Conservation (phyloP, 37 sponge, comb jelly and placozoan genomes). For the Oscarella lobularis region DNA sequence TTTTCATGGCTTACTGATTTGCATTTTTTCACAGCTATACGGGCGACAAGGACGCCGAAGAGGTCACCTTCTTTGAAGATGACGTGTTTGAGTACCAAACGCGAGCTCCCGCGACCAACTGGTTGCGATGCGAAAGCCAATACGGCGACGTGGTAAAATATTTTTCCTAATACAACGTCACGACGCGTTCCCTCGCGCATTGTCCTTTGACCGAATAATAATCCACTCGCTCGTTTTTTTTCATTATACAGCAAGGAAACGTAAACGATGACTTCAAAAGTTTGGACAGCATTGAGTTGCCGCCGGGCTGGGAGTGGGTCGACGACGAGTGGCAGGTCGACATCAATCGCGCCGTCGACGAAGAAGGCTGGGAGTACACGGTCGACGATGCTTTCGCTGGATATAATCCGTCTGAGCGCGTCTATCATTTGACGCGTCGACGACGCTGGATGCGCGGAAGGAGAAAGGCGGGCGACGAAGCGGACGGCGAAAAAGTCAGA, state of each 20-base stretch:
- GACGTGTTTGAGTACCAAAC: slow-evolving; percentile 78
- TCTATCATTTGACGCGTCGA: slow-evolving; percentile 54
- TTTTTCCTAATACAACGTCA: too few species aligned
- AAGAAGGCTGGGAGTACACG: slow-evolving; percentile 86
- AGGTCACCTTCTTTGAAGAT: slow-evolving; percentile 40
- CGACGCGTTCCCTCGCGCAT: too few species aligned
- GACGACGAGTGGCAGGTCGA: slow-evolving; percentile 68
- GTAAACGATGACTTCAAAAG: background rate
- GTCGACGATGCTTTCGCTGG: slow-evolving; percentile 48
- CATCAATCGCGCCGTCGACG: slow-evolving; percentile 82
- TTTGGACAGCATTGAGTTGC: slow-evolving; percentile 50
- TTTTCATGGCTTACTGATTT: too few species aligned
- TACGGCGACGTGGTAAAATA: slow-evolving; percentile 75
- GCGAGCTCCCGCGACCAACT: slow-evolving; percentile 56
- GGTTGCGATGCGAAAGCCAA: slow-evolving; percentile 29
- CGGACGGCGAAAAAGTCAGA: too few species aligned
- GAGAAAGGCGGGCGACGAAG: slow-evolving; percentile 25
- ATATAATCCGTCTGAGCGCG: slow-evolving; percentile 66
- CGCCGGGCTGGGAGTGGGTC: slow-evolving; percentile 84
- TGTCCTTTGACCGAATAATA: too few species aligned
- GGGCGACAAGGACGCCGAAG: too few species aligned
- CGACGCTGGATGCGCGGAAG: slow-evolving; percentile 85
- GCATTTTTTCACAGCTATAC: too few species aligned
- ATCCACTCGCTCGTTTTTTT: too few species aligned
- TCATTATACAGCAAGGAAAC: background rate